These are phyloP conservation scores for Rhamphomyia laevipes DNA, from an alignment of 2,888 invertebrate species.

Conservation along the genomic window DNA sequence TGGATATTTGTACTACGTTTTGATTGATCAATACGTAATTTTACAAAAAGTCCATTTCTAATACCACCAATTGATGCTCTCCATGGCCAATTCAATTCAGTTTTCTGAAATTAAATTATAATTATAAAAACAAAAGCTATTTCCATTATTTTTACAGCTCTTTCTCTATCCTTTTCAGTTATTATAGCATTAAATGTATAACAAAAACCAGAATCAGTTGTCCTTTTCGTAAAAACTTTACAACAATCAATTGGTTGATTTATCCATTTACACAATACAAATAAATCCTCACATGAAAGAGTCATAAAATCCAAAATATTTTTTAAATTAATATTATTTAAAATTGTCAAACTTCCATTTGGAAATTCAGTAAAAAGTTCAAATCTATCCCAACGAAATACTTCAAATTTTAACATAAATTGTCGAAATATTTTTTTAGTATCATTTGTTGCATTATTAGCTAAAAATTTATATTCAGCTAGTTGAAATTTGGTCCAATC, in stretches of 20 bases:
- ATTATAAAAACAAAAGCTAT: too few relatives aligned
- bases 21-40: too few relatives aligned
- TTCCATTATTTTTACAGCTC: background rate
- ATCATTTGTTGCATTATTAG: constrained; percentile 16
- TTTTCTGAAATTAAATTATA: too few relatives aligned
- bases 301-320: constrained; percentile 28
- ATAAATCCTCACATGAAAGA: constrained; percentile 36
- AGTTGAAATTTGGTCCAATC: constrained; percentile 29
- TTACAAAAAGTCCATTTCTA: too few relatives aligned
- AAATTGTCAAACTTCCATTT: constrained; percentile 14
- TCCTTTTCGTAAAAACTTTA: constrained; percentile 36
- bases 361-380: constrained; percentile 9
- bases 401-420: constrained; percentile 26
- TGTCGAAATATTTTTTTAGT: constrained; percentile 23
- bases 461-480: constrained; percentile 26
- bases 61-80: too few relatives aligned
- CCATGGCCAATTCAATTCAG: too few relatives aligned
- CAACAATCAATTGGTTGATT: constrained; percentile 35
- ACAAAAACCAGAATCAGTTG: constrained; percentile 38
- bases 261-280: constrained; percentile 33
- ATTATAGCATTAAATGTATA: constrained; percentile 39
- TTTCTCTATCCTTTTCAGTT: constrained; percentile 19
- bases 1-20: too few relatives aligned
- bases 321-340: constrained; percentile 29
- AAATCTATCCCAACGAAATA: constrained; percentile 27